Evolutionary conservation across 2,113 vertebrate genomes (phyloP).

Genomic region (Datnioides undecimradiatus): DNA sequence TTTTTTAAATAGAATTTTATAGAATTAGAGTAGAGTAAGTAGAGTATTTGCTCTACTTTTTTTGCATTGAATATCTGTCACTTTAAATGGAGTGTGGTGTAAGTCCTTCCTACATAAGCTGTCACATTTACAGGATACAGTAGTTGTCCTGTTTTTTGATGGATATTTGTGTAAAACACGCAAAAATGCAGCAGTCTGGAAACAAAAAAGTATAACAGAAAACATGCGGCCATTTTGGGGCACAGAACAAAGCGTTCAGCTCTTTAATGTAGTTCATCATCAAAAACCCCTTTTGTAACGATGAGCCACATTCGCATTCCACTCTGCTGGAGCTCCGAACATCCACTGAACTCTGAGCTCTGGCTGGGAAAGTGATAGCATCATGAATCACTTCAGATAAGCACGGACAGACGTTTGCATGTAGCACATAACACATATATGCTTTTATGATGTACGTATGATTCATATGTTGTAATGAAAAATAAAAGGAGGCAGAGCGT

Average conservation of each 20-base stretch:
- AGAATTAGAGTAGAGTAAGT: too few species aligned
- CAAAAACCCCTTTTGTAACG: constrained; percentile 52
- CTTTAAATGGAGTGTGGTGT: too few species aligned
- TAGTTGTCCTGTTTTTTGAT: too few species aligned
- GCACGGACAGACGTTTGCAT: not conserved
- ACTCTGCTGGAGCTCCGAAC: constrained; percentile 24
- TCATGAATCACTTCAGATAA: constrained; percentile 61
- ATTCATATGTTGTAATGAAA: not conserved
- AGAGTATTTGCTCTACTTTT: too few species aligned
- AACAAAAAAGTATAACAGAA: not conserved
- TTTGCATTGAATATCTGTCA: too few species aligned
- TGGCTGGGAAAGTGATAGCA: constrained; percentile 62
- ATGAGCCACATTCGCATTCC: constrained; percentile 67
- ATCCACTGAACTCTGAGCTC: constrained; percentile 49
- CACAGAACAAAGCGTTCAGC: constrained; percentile 50
- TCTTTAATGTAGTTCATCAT: constrained; percentile 40
- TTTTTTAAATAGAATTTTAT: too few species aligned
- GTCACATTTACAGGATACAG: too few species aligned
- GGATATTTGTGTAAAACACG: too few species aligned
- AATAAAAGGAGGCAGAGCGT: constrained; percentile 5
- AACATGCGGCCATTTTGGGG: too few species aligned
- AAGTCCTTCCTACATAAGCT: too few species aligned
- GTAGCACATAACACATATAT: not conserved
- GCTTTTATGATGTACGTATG: not conserved
- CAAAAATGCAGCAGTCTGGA: too few species aligned